Percentiles rank a stretch among this genome's conserved stretches.
These are phyloP conservation scores for Leucoma salicis DNA, from an alignment of 2,888 invertebrate genomes.

Conservation along the genomic window DNA sequence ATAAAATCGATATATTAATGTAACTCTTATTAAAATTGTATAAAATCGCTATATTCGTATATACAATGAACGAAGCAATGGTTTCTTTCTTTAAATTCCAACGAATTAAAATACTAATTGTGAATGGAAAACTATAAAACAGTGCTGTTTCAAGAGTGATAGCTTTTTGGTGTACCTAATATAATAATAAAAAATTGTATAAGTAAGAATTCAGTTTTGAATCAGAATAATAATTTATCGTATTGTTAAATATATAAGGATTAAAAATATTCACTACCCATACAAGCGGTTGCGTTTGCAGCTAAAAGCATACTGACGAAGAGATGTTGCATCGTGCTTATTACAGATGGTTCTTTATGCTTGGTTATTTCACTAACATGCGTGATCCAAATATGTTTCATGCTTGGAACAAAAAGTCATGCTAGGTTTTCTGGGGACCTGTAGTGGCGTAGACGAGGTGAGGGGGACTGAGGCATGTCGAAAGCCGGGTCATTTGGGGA, in stretches of 20 bases:
- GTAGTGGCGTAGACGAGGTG: conserved; percentile 90
- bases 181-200: too few species aligned
- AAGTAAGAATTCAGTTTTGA: too few species aligned
- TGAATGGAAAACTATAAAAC: too few species aligned
- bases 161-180: too few species aligned
- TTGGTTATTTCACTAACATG: conserved; percentile 9
- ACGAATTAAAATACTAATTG: too few species aligned
- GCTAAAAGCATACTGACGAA: conserved; percentile 3
- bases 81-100: too few species aligned
- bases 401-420: conserved; percentile 38
- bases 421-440: conserved; percentile 82
- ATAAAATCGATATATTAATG: too few species aligned
- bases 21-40: too few species aligned
- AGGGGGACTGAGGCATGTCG: conserved; percentile 86
- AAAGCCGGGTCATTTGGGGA: conserved; percentile 85
- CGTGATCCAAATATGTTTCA: background rate
- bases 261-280: conserved; percentile 7
- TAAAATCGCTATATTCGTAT: too few species aligned
- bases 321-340: conserved; percentile 5
- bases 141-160: too few species aligned
- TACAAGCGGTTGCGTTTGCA: conserved; percentile 2
- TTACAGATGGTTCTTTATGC: conserved; percentile 2
- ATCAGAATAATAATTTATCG: background rate
- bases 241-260: background rate
- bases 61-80: too few species aligned